A percentile compares a stretch with the other conserved stretches of the same genome.
phyloP scores from a whole-genome alignment of 35 echinoderm and acorn worm species.

The Stichopus chloronotus region DNA sequence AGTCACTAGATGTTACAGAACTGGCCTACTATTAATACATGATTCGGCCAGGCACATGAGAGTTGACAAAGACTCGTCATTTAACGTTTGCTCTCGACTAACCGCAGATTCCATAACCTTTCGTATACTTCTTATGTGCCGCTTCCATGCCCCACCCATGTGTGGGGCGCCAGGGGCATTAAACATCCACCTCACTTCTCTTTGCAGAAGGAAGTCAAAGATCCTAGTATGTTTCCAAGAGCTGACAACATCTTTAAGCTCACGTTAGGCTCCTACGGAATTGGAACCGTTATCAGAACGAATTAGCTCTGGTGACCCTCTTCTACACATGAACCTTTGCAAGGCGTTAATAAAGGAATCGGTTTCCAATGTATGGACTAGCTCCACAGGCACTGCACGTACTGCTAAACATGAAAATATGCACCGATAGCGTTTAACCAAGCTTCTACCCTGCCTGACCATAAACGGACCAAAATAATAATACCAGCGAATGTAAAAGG shows the following conservation, averaged over 20 bases:
- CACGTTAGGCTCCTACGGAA: slow-evolving; percentile 9
- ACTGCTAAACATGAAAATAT: slow-evolving; percentile 32
- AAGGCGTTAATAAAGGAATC: neutral
- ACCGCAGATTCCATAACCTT: slow-evolving; percentile 41
- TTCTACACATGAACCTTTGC: slow-evolving; percentile 33
- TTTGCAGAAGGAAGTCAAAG: slow-evolving; percentile 33
- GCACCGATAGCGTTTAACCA: slow-evolving; percentile 13
- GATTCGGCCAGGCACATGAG: slow-evolving; percentile 42
- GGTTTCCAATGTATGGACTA: neutral
- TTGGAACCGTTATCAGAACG: slow-evolving; percentile 58
- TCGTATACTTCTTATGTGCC: slow-evolving; percentile 44
- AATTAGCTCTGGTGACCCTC: slow-evolving; percentile 24
- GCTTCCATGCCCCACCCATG: slow-evolving; percentile 59
- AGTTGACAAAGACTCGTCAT: slow-evolving; percentile 55
- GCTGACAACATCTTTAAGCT: slow-evolving; percentile 1
- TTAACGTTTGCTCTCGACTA: slow-evolving; percentile 15
- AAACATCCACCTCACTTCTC: slow-evolving; percentile 48
- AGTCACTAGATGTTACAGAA: slow-evolving; percentile 42
- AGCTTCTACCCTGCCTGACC: neutral
- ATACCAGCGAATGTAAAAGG: slow-evolving; percentile 6
- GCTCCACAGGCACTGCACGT: neutral
- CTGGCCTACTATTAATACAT: slow-evolving; percentile 40
- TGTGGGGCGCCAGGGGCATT: slow-evolving; percentile 54
- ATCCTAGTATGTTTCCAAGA: slow-evolving; percentile 52
- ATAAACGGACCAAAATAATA: slow-evolving; percentile 11